Base-by-base conservation (phyloP, 2,797 vertebrate genomes). In the Mus caroli region DNA sequence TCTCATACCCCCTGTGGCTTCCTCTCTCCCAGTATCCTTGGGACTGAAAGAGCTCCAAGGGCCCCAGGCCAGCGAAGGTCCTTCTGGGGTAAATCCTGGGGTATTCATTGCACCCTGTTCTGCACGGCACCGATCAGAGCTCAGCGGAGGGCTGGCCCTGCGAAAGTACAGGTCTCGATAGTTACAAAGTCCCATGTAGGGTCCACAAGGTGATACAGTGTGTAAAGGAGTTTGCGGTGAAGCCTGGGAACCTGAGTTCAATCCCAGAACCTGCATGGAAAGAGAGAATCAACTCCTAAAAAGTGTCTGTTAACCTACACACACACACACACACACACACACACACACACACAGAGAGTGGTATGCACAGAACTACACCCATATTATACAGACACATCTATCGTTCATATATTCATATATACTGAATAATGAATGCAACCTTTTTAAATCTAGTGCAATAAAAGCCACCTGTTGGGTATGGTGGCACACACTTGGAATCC, bases 131-230 rank as follows among this genome's bases (percentile, higher is more conserved):
- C 31, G 40, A 12, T 62, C 28, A 46, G 43, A 43, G 19, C 43
- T 34, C 14, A 78, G 58, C 3, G 6, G 1, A 26, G 0, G 6
- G 0, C 43, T 24, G 6, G 37, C 28, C 46, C 52, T 20, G 4
- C n/a, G 15, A 34, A 60, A n/a, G 9, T 0, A 1, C 7, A 28
- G 17, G 24, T 79, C 54, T 15, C 13, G 73, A 67, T 10, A 7
- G 5, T 58, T 37, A 10, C 28, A 22, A 67, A n/a, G n/a, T n/a
- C 84, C 62, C 1, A 17, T 31, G 26, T 46, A 13, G 60, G 43
- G 19, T 50, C 19, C 2, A 43, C 43, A 67, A 22, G 43, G n/a
- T 24, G 83, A 0, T 19, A 8, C 28, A 34, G 28, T 34, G 40
- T 40, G 11, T 64, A 85, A 85, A 64, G 60, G 79, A 40, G 40